These are phyloP conservation scores for Macheiramphus alcinus DNA, from an alignment of 2,113 vertebrate genomes.

Conservation along the genomic window DNA sequence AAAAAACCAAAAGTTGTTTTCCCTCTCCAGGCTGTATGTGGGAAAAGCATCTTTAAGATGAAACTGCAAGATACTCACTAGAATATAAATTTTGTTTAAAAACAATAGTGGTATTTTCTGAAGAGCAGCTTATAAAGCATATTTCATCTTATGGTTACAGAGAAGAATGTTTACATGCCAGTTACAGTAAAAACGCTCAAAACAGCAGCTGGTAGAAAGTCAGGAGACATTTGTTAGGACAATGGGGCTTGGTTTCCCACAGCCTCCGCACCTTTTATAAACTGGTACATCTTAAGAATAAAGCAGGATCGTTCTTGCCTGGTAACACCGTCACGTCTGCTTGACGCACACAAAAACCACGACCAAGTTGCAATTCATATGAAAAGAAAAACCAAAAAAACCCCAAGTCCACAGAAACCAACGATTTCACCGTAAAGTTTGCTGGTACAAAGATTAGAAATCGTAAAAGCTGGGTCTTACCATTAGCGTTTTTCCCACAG, in stretches of 20 bases:
- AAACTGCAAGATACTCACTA: not conserved
- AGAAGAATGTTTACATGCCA: not conserved
- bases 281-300: not conserved
- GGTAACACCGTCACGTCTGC: not conserved
- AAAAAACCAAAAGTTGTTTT: not conserved
- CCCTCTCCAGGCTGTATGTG: not conserved
- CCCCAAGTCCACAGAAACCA: not conserved
- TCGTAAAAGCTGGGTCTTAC: constrained; percentile 62
- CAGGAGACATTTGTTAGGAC: not conserved
- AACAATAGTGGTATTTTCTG: not conserved
- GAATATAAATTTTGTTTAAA: not conserved
- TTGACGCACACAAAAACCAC: not conserved
- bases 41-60: not conserved
- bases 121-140: not conserved
- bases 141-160: not conserved
- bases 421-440: not conserved
- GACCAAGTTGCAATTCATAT: not conserved
- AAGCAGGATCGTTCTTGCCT: not conserved
- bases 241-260: not conserved
- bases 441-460: not conserved
- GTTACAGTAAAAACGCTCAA: not conserved
- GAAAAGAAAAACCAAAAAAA: not conserved
- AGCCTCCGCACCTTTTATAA: not conserved
- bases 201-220: not conserved
- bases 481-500: constrained; percentile 96